Evolutionary conservation across 2,797 vertebrate species (phyloP).

Genomic region (Pseudochromis fuscus): DNA sequence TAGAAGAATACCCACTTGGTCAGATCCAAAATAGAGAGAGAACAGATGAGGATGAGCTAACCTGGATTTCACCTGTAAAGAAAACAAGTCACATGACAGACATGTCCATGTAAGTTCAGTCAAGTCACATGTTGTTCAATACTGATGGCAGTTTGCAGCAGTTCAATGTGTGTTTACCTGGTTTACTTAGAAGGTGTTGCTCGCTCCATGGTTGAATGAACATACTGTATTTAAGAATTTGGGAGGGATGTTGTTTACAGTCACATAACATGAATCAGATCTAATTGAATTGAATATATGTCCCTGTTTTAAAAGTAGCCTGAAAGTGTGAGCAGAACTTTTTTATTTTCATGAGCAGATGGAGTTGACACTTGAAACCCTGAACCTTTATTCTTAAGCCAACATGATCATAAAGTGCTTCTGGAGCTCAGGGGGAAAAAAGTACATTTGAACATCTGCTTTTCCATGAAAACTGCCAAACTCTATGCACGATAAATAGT

Average conservation of each 20-base stretch:
- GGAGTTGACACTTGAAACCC: too few relatives aligned
- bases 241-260: too few relatives aligned
- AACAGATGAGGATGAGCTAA: slow-evolving; percentile 39
- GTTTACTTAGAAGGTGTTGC: too few relatives aligned
- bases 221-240: too few relatives aligned
- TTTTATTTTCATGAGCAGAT: too few relatives aligned
- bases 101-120: background rate
- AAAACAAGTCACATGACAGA: slow-evolving; percentile 29
- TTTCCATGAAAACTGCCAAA: too few relatives aligned
- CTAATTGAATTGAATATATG: background rate
- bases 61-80: slow-evolving; percentile 61
- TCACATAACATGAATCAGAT: background rate
- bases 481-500: too few relatives aligned
- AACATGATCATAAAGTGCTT: too few relatives aligned
- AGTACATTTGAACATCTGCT: too few relatives aligned
- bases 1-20: slow-evolving; percentile 73
- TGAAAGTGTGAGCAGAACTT: background rate
- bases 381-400: too few relatives aligned
- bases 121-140: slow-evolving; percentile 1
- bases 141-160: background rate
- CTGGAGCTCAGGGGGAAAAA: too few relatives aligned
- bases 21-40: slow-evolving; percentile 64
- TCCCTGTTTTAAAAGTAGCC: background rate
- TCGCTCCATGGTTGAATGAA: background rate
- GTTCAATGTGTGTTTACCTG: background rate